Percentiles rank a stretch among this genome's conserved stretches.
phyloP scores from a whole-genome alignment of 2,888 invertebrate genomes.

The Pollenia labialis region DNA sequence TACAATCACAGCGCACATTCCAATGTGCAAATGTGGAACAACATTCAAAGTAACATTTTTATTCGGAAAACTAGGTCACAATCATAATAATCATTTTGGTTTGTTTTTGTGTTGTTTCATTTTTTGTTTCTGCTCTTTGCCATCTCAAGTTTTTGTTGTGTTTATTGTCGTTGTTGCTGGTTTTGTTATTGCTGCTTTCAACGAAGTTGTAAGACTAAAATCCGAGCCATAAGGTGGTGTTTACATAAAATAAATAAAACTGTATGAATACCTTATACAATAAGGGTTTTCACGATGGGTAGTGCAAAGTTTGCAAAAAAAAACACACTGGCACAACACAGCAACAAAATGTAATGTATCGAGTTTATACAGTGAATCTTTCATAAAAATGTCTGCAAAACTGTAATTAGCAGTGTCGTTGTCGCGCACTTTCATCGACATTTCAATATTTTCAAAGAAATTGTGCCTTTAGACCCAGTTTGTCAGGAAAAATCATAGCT shows the following conservation, averaged over 20 bases:
- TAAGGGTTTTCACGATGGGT: background rate
- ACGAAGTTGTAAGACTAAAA: constrained; percentile 50
- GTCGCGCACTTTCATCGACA: too few species aligned
- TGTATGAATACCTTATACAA: constrained; percentile 42
- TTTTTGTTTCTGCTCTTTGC: constrained; percentile 1
- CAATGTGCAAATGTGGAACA: constrained; percentile 73
- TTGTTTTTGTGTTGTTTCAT: constrained; percentile 8
- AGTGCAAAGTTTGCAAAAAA: too few species aligned
- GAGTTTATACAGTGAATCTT: too few species aligned
- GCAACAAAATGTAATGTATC: too few species aligned
- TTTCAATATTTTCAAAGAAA: too few species aligned
- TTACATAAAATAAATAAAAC: constrained; percentile 61
- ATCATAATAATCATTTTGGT: constrained; percentile 68
- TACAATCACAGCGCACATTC: constrained; percentile 68
- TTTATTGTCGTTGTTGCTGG: constrained; percentile 23
- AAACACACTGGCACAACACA: too few species aligned
- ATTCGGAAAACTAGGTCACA: constrained; percentile 70
- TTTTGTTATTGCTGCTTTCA: constrained; percentile 31
- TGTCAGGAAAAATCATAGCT: too few species aligned
- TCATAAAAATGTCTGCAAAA: too few species aligned
- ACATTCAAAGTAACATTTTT: constrained; percentile 72
- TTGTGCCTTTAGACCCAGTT: too few species aligned
- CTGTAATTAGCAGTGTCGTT: too few species aligned
- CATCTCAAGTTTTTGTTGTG: constrained; percentile 28
- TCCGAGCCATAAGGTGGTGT: constrained; percentile 57